Base-by-base conservation (phyloP, 2,113 vertebrate species). In the Lanius collurio region DNA sequence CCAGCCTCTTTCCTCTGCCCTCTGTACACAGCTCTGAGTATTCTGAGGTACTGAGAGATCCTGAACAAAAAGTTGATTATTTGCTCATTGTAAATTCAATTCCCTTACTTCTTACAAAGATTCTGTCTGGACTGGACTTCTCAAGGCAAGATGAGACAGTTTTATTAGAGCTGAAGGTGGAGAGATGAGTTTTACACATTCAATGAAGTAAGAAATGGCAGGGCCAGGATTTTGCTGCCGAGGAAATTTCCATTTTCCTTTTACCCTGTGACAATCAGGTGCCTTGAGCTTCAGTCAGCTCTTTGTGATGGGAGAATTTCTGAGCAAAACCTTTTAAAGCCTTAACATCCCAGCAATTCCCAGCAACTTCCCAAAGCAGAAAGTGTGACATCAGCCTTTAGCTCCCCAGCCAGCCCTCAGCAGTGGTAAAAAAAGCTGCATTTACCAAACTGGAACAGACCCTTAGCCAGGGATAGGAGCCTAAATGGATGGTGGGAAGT, bases 341-440 rank as follows among this genome's bases (percentile, higher is more conserved):
- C 14, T 91, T 21, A 6, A 2, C 14, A 64, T n/a, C 74, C 81
- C 67, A 14, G 41, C 70, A 41, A 65, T 44, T 89, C 52, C 62
- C 87, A 78, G 69, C 60, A 35, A 73, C 52, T 75, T 60, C 49
- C 41, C 60, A 65, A 68, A 68, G 20, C 67, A 91, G 67, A n/a
- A 83, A 65, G 15, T 18, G 65, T 94, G 92, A 82, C 92, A 83
- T 91, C 93, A 92, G 63, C 82, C 90, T 73, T 73, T 15, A 91
- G 84, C 84, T 94, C 82, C 71, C 59, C 19, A 89, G 81, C 63
- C 84, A 94, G 84, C 68, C 89, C 56, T 94, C 83, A 74, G 70
- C 74, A 22, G 65, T 41, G 71, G 5, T 6, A 95, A 91, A 93
- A 89, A 95, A 90, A 63, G 55, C 68, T 49, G 62, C 76, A 35